Evolutionary conservation across 2,888 invertebrate genomes (phyloP).

Genomic region (Nomada fucata): DNA sequence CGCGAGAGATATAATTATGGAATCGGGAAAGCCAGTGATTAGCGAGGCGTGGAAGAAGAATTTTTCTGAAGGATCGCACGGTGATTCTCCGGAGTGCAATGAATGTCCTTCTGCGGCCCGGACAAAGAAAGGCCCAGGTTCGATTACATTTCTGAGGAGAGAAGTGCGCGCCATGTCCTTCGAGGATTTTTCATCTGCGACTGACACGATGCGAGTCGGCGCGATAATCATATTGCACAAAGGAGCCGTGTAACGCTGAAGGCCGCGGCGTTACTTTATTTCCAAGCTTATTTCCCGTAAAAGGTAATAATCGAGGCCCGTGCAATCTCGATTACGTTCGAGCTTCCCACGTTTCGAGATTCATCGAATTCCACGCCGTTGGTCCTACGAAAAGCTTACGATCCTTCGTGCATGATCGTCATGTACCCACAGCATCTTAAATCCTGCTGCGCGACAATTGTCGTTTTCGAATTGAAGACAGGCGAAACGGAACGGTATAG

Average conservation of each 20-base stretch:
- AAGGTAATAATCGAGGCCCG: conserved; percentile 68
- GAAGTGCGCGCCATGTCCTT: conserved; percentile 43
- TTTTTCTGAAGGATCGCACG: conserved; percentile 3
- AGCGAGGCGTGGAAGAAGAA: conserved; percentile 21
- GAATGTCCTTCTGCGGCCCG: conserved; percentile 22
- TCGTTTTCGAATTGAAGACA: conserved; percentile 1
- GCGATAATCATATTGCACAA: conserved; percentile 70
- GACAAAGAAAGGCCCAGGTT: conserved; percentile 46
- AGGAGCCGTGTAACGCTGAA: conserved; percentile 61
- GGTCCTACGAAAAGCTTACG: conserved; percentile 18
- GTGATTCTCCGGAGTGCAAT: conserved; percentile 30
- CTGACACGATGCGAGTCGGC: conserved; percentile 59
- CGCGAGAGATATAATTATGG: conserved; percentile 18
- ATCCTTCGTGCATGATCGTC: background rate
- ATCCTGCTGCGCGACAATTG: conserved; percentile 6
- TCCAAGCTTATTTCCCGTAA: conserved; percentile 70
- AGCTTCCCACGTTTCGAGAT: conserved; percentile 76
- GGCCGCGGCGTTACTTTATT: conserved; percentile 68
- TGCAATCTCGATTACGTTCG: conserved; percentile 43
- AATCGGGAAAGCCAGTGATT: background rate
- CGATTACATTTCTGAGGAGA: conserved; percentile 34
- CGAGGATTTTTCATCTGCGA: conserved; percentile 54
- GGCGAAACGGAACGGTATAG: background rate
- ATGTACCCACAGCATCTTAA: background rate
- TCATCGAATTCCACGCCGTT: conserved; percentile 50